These are phyloP conservation scores for Smutsia temminckii DNA, from an alignment of 2,797 vertebrate species.

Conservation along the genomic window DNA sequence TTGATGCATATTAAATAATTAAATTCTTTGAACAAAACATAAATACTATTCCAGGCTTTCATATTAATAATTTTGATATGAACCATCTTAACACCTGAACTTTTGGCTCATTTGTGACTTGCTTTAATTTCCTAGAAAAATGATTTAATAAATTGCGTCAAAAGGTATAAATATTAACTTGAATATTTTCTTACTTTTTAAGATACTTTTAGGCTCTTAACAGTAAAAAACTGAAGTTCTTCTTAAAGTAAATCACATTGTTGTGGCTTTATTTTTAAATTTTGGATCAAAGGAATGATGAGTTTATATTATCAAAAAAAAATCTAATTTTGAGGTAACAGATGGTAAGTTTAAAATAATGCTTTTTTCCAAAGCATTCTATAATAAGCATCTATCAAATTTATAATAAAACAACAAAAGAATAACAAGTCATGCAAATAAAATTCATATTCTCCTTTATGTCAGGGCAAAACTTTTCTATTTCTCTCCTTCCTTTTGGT, in stretches of 20 bases:
- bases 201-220: background rate
- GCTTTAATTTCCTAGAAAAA: slow-evolving; percentile 41
- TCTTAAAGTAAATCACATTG: background rate
- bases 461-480: background rate
- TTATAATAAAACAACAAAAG: slow-evolving; percentile 51
- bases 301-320: slow-evolving; percentile 17
- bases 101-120: slow-evolving; percentile 9
- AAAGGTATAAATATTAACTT: background rate
- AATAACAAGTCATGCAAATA: slow-evolving; percentile 24
- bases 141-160: background rate
- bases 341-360: slow-evolving; percentile 65
- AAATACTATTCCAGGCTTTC: background rate
- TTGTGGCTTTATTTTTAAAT: slow-evolving; percentile 48
- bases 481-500: background rate
- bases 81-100: background rate
- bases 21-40: slow-evolving; percentile 16
- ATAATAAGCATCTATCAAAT: slow-evolving; percentile 51
- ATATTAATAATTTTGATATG: background rate
- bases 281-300: slow-evolving; percentile 30
- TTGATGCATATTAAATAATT: background rate
- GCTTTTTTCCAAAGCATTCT: slow-evolving; percentile 53
- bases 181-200: background rate
- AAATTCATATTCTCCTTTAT: slow-evolving; percentile 30
- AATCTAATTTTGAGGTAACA: slow-evolving; percentile 58
- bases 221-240: background rate